Evolutionary conservation across 2,797 vertebrate species (phyloP), one percentile per base, ranked within the genome.

Genomic region (Erpetoichthys calabaricus): DNA sequence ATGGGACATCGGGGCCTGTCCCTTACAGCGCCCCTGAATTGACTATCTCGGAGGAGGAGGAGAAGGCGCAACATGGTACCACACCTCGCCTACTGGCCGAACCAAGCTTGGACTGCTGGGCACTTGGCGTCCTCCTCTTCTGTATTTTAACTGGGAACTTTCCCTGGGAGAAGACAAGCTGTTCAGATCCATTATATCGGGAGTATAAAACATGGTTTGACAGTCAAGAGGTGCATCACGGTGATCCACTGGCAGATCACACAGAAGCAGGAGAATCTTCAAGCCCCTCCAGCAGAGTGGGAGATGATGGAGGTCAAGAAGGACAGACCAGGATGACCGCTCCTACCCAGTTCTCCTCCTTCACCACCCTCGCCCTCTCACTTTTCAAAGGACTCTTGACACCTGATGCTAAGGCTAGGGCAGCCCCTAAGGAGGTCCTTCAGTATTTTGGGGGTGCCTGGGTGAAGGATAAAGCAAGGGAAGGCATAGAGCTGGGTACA

Each of bases 71-170:
- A 49, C 64, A 68, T 44, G 54, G 63, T 63, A 76, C 84, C 65
- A 74, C 78, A 47, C 65, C 76, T 6, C 86, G 88, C 69, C 74
- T 90, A 52, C 82, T 86, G 41, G 91, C 95, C 1, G 87, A 95
- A 60, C 68, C 87, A 6, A 80, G 81, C 54, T 73, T 96, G 59
- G 95, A 98, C 1, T 90, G 87, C 67, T 98, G 95, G 95, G 91
- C 91, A 1, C 86, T 98, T 0, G 95, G 95, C 0, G 84, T 98
- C 3, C 81, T 98, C 44, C 67, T 87, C 4, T 98, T 92, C 75
- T 97, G 92, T 73, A 77, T 98, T 5, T 76, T 98, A 52, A 98
- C 95, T 0, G 85, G 92, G 57, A 94, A 92, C 69, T 99, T 99
- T 72, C 95, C 95, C 58, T 98, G 94, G 94, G 91, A 93, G 65